Percentiles rank a stretch among this genome's conserved stretches.
Evolutionary conservation across 1,140 invertebrate genomes (phyloP).

Genomic region (Drosophila leontia): DNA sequence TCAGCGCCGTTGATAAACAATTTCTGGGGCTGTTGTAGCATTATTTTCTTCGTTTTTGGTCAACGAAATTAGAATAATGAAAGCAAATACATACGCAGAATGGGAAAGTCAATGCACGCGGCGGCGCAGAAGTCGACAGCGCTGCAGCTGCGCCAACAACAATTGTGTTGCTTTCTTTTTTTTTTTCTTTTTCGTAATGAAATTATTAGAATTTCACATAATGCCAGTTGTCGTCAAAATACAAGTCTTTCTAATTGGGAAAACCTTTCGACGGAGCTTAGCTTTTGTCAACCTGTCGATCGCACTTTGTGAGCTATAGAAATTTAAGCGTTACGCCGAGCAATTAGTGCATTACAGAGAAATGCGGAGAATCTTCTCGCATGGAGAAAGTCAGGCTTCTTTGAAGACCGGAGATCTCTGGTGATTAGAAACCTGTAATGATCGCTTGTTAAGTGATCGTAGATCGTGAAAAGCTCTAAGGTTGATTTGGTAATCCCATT

Average conservation of each 20-base stretch:
- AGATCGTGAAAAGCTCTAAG: neutral
- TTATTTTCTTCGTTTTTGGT: slow-evolving; percentile 46
- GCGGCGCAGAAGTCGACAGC: slow-evolving; percentile 48
- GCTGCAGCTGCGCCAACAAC: slow-evolving; percentile 41
- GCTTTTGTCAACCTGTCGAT: slow-evolving; percentile 49
- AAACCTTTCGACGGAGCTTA: slow-evolving; percentile 39
- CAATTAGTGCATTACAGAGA: slow-evolving; percentile 57
- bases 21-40: slow-evolving; percentile 37
- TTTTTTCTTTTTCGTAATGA: slow-evolving; percentile 63
- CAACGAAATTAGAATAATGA: slow-evolving; percentile 68
- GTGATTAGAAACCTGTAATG: slow-evolving; percentile 27
- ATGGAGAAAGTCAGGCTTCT: slow-evolving; percentile 35
- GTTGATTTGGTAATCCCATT: neutral
- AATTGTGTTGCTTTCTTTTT: slow-evolving; percentile 65
- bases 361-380: slow-evolving; percentile 45
- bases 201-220: slow-evolving; percentile 79
- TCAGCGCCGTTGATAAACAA: slow-evolving; percentile 55
- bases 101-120: slow-evolving; percentile 81
- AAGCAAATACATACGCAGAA: slow-evolving; percentile 58
- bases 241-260: slow-evolving; percentile 57
- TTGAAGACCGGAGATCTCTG: neutral
- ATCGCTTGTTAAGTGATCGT: neutral
- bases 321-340: slow-evolving; percentile 37
- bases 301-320: slow-evolving; percentile 26
- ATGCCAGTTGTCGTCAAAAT: slow-evolving; percentile 46